These are phyloP conservation scores for Saccostrea echinata DNA, from an alignment of 1,140 invertebrate genomes.

Conservation along the genomic window DNA sequence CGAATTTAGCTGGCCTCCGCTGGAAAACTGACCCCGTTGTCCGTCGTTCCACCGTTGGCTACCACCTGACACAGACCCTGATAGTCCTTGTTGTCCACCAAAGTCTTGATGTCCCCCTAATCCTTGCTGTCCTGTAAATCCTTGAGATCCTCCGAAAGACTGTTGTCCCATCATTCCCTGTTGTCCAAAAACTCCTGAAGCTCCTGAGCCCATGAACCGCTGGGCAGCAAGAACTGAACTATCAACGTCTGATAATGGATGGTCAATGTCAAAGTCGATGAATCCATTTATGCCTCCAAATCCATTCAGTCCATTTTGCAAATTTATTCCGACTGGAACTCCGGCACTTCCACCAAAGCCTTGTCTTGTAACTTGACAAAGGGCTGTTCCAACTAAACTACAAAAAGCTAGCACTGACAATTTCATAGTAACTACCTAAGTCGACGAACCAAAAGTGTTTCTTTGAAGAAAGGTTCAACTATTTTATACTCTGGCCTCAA, in stretches of 20 bases:
- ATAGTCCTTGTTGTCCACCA: neutral
- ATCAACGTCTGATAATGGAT: constrained; percentile 6
- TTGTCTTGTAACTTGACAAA: neutral
- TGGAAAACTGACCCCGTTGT: neutral
- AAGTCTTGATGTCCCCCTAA: neutral
- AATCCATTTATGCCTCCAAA: neutral
- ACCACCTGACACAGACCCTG: neutral
- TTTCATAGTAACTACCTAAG: neutral
- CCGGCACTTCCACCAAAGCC: neutral
- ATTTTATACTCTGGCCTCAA: neutral
- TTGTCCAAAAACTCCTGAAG: neutral
- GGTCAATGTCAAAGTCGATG: constrained; percentile 11
- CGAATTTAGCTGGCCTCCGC: neutral
- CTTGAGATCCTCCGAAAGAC: neutral
- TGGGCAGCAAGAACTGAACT: constrained; percentile 18
- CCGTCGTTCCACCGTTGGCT: neutral
- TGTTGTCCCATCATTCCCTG: neutral
- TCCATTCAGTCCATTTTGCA: neutral
- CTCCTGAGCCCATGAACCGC: neutral
- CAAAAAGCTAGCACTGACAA: neutral
- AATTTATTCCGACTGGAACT: neutral
- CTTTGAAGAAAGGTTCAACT: neutral
- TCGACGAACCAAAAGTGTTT: neutral
- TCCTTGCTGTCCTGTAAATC: neutral
- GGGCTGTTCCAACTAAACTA: neutral